Conservation (phyloP, 2,888 invertebrate species). For the Odontocerum albicorne region DNA sequence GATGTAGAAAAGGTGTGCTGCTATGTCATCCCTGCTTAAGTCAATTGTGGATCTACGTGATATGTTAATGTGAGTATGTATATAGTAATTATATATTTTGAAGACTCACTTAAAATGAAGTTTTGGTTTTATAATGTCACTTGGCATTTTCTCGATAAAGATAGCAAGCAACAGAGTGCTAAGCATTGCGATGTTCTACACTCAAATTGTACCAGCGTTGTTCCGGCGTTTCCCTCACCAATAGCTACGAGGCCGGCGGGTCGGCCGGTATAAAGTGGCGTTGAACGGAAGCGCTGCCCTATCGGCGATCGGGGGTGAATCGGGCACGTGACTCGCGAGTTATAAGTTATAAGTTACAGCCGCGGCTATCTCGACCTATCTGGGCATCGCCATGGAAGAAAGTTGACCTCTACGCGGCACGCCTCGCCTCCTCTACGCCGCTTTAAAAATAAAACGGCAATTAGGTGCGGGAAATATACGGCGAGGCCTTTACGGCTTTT, state of each 20-base stretch:
- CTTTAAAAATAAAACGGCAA: conserved; percentile 34
- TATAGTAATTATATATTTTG: too few species aligned
- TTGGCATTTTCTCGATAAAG: too few species aligned
- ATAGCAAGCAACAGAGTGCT: conserved; percentile 7
- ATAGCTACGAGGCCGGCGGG: conserved; percentile 26
- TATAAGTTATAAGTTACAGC: conserved; percentile 7
- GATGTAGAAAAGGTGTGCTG: too few species aligned
- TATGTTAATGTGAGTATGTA: too few species aligned
- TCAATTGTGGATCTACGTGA: too few species aligned
- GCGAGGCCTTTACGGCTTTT: conserved; percentile 12
- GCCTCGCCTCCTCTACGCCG: conserved; percentile 19
- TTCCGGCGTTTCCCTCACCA: conserved; percentile 27
- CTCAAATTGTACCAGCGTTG: conserved; percentile 20
- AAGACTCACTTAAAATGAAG: too few species aligned
- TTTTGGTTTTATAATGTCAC: too few species aligned
- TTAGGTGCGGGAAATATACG: conserved; percentile 29
- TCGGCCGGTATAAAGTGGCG: conserved; percentile 27
- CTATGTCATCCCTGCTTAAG: too few species aligned
- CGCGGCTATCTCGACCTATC: conserved; percentile 6
- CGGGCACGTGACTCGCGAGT: conserved; percentile 23
- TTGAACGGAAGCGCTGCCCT: conserved; percentile 31
- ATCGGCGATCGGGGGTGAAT: conserved; percentile 32
- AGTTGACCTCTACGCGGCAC: conserved; percentile 32
- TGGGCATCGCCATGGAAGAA: conserved; percentile 18
- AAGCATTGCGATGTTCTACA: conserved; percentile 4